Evolutionary conservation across 2,797 vertebrate genomes (phyloP).

Genomic region (Argya squamiceps): DNA sequence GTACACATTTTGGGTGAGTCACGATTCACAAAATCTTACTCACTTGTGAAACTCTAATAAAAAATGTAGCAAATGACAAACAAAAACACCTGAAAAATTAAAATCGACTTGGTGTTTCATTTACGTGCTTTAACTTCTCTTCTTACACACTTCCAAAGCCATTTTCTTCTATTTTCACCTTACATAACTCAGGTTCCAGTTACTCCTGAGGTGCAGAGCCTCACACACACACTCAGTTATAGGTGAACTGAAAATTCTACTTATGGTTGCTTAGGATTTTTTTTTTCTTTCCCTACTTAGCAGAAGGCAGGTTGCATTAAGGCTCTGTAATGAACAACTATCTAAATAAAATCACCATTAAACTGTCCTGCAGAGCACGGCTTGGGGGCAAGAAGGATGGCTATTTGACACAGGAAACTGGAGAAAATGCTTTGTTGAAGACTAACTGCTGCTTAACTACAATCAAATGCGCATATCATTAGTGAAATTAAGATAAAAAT

Average conservation of each 20-base stretch:
- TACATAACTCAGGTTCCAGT: neutral
- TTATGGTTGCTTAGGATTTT: neutral
- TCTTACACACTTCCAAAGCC: neutral
- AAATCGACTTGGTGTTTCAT: accelerated
- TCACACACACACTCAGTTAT: accelerated
- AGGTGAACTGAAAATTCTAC: neutral
- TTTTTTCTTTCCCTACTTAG: neutral
- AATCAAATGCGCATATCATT: neutral
- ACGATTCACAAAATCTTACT: neutral
- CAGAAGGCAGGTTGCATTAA: neutral
- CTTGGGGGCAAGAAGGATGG: neutral
- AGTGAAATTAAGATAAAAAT: neutral
- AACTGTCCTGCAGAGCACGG: neutral
- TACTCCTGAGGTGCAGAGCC: neutral
- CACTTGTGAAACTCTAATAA: neutral
- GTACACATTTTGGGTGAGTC: neutral
- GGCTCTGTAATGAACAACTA: neutral
- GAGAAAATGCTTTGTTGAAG: neutral
- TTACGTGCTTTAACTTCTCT: neutral
- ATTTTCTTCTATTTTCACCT: neutral
- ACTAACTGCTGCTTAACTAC: neutral
- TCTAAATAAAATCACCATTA: neutral
- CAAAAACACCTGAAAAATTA: neutral
- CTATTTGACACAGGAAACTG: neutral
- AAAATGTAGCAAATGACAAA: neutral